phyloP scores from a whole-genome alignment of 2,888 invertebrate species.

The Pachliopta kotzebuea region DNA sequence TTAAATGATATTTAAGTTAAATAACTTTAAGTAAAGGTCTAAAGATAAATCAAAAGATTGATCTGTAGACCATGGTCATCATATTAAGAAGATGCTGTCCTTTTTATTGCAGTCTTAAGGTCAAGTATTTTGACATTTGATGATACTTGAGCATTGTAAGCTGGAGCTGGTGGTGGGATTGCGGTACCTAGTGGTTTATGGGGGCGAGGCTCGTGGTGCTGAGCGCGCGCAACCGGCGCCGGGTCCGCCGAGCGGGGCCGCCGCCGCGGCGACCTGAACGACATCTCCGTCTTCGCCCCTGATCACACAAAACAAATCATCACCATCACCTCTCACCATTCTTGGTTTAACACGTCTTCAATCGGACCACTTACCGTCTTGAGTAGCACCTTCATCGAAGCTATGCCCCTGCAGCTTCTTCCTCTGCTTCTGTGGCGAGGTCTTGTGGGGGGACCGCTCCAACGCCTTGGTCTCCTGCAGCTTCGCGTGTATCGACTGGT shows the following conservation, averaged over 20 bases:
- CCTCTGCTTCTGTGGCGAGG: conserved; percentile 80
- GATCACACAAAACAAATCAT: conserved; percentile 17
- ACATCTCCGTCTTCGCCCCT: conserved; percentile 61
- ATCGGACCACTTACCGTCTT: conserved; percentile 59
- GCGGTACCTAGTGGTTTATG: conserved; percentile 82
- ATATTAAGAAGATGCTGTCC: too few relatives aligned
- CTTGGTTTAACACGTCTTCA: too few relatives aligned
- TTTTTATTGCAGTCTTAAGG: too few relatives aligned
- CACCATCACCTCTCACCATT: too few relatives aligned
- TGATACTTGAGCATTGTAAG: not conserved
- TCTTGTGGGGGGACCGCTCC: conserved; percentile 82
- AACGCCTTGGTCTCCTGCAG: conserved; percentile 83
- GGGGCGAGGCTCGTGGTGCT: conserved; percentile 83
- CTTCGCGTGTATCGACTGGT: conserved; percentile 79
- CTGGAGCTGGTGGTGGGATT: not conserved
- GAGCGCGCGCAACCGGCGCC: conserved; percentile 51
- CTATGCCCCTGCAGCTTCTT: conserved; percentile 76
- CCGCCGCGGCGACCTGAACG: conserved; percentile 88
- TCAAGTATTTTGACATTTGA: too few relatives aligned
- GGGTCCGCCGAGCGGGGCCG: conserved; percentile 85
- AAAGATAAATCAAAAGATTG: too few relatives aligned
- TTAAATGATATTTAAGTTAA: too few relatives aligned
- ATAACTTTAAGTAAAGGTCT: too few relatives aligned
- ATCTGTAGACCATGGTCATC: too few relatives aligned
- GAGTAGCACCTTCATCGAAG: conserved; percentile 72